A percentile compares a stretch with the other conserved stretches of the same genome.
phyloP scores from a whole-genome alignment of 1,140 invertebrate genomes.

The Nephotettix cincticeps region DNA sequence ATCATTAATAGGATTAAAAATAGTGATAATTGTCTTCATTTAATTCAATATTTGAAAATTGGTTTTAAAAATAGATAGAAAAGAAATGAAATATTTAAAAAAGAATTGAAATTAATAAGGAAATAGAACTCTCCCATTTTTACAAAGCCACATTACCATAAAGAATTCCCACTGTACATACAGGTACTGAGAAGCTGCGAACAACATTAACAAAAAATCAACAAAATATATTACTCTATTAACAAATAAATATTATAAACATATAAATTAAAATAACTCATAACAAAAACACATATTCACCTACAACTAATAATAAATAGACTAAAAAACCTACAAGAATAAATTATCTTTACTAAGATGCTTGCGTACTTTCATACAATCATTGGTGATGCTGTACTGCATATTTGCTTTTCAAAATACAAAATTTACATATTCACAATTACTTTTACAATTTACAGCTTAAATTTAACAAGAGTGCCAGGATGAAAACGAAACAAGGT shows the following conservation, averaged over 20 bases:
- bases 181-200: slow-evolving; percentile 12
- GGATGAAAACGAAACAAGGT: neutral
- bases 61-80: no score
- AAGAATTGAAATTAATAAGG: no score
- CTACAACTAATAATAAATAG: neutral
- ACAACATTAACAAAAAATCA: slow-evolving; percentile 20
- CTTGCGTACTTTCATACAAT: slow-evolving; percentile 14
- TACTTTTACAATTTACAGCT: slow-evolving; percentile 13
- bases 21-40: no score
- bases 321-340: neutral
- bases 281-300: neutral
- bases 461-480: neutral
- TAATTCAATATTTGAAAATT: no score
- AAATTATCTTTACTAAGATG: neutral
- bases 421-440: slow-evolving; percentile 19
- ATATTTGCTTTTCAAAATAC: slow-evolving; percentile 1
- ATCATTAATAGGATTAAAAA: no score
- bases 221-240: slow-evolving; percentile 17
- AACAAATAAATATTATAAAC: slow-evolving; percentile 19
- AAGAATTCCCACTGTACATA: neutral
- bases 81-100: no score
- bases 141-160: no score
- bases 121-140: no score
- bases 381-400: slow-evolving; percentile 19
- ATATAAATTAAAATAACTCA: neutral